phyloP scores from a whole-genome alignment of 2,888 invertebrate species.

The Ramazzottius varieornatus region DNA sequence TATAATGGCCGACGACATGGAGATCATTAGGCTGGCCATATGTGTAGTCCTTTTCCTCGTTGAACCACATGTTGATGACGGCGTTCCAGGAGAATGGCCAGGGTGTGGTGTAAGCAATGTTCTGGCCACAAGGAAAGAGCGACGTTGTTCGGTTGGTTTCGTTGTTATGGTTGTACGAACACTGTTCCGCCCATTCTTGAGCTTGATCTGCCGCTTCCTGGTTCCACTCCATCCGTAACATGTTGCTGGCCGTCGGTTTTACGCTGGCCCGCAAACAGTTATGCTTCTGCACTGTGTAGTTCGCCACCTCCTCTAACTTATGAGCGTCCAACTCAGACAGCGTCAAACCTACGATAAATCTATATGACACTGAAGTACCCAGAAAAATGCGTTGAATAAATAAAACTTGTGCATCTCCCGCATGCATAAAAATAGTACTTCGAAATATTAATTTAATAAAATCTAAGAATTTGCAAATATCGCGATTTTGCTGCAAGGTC shows the following conservation, averaged over 20 bases:
- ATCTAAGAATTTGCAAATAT: too few species aligned
- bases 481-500: too few species aligned
- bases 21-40: background rate
- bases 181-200: background rate
- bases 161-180: background rate
- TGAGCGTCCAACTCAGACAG: background rate
- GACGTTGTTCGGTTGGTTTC: background rate
- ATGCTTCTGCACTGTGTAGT: background rate
- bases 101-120: background rate
- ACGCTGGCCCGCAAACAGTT: background rate
- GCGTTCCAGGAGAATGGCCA: background rate
- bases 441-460: too few species aligned
- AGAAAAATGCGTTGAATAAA: too few species aligned
- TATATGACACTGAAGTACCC: too few species aligned
- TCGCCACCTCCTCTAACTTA: background rate
- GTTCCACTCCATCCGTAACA: background rate
- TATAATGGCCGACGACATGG: conserved; percentile 1
- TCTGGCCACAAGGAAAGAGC: background rate
- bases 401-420: too few species aligned
- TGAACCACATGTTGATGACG: conserved; percentile 1
- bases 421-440: too few species aligned
- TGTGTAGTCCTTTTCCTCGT: background rate
- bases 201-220: background rate
- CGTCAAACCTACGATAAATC: background rate
- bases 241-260: background rate